phyloP scores from a whole-genome alignment of 1,140 invertebrate genomes.

The Drosophila trapezifrons region DNA sequence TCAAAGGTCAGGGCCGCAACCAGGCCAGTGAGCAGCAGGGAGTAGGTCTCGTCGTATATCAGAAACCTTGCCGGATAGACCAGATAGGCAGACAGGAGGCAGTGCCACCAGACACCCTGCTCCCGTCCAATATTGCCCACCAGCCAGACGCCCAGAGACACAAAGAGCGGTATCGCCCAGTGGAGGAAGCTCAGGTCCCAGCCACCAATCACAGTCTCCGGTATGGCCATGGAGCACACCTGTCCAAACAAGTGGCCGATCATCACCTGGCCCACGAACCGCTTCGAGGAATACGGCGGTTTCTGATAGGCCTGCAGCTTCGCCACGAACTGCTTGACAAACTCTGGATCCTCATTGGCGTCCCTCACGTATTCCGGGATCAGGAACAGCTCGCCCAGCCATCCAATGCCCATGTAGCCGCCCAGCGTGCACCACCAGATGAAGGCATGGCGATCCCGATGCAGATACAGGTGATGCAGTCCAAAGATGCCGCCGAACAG shows the following conservation, averaged over 20 bases:
- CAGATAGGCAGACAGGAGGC: constrained; percentile 89
- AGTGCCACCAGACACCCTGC: constrained; percentile 88
- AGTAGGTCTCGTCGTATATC: constrained; percentile 88
- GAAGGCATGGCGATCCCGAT: constrained; percentile 95
- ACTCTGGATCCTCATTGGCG: constrained; percentile 91
- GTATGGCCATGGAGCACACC: constrained; percentile 90
- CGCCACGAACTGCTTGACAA: constrained; percentile 87
- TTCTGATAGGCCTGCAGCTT: constrained; percentile 88
- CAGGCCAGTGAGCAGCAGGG: constrained; percentile 88
- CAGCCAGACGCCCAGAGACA: constrained; percentile 92
- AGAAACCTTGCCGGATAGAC: constrained; percentile 88
- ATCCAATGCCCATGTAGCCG: constrained; percentile 93
- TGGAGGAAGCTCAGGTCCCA: constrained; percentile 89
- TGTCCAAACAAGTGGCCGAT: constrained; percentile 93
- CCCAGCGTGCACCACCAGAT: constrained; percentile 94
- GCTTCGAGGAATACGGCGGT: constrained; percentile 91
- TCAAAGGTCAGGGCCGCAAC: constrained; percentile 89
- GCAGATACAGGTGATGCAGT: constrained; percentile 95
- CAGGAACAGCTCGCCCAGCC: constrained; percentile 93
- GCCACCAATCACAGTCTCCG: constrained; percentile 89
- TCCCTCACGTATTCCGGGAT: constrained; percentile 95
- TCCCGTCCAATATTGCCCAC: constrained; percentile 96
- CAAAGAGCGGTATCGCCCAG: constrained; percentile 89
- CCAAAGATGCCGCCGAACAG: constrained; percentile 94
- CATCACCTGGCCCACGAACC: constrained; percentile 91